Evolutionary conservation across 2,113 vertebrate species (phyloP).

Genomic region (Vimba vimba): DNA sequence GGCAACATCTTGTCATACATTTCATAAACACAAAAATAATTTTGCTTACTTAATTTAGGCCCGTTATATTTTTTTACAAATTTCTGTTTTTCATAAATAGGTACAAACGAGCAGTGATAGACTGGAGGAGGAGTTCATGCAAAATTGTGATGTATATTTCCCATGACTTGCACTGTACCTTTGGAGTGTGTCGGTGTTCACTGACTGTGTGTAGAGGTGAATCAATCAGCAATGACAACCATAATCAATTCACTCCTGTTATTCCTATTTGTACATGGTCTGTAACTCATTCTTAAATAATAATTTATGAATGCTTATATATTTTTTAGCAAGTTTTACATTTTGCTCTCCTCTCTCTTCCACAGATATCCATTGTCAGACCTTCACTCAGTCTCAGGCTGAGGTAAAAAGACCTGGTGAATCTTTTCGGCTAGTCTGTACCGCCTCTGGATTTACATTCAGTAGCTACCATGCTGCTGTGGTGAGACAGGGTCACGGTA

Average conservation of each 20-base stretch:
- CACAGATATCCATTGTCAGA: too few species aligned
- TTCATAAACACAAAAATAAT: too few species aligned
- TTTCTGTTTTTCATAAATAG: too few species aligned
- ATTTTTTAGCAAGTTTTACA: not conserved
- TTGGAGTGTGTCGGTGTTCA: not conserved
- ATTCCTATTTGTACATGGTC: not conserved
- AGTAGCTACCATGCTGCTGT: accelerated
- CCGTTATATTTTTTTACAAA: too few species aligned
- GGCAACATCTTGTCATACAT: too few species aligned
- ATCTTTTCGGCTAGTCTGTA: too few species aligned
- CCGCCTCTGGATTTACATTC: too few species aligned
- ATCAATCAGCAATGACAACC: conserved; percentile 7
- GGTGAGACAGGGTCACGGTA: conserved; percentile 1
- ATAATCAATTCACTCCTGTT: not conserved
- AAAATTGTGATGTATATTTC: not conserved
- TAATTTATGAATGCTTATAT: not conserved
- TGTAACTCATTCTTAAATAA: not conserved
- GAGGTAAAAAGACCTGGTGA: too few species aligned
- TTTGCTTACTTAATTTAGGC: too few species aligned
- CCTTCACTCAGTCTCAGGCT: too few species aligned
- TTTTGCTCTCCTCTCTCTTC: not conserved
- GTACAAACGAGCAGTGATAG: too few species aligned
- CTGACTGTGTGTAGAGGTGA: not conserved
- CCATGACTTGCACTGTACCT: not conserved
- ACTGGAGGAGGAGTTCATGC: not conserved